These are phyloP conservation scores for Chrysomallon squamiferum DNA, from an alignment of 1,140 invertebrate species.

Conservation along the genomic window DNA sequence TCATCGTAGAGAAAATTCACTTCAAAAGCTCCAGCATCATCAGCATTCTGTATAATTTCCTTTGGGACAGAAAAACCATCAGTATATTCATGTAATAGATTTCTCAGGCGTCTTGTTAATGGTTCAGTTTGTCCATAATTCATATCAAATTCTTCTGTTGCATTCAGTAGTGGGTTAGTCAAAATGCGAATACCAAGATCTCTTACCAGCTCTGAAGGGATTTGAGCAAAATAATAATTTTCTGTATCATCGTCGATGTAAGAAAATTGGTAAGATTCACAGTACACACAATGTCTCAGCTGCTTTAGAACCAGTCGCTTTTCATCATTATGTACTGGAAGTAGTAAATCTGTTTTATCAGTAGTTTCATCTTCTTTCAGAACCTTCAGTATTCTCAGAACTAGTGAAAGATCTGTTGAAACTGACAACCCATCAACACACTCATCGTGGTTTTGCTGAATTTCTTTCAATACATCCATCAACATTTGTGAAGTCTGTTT, in stretches of 20 bases:
- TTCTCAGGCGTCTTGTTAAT: constrained; percentile 37
- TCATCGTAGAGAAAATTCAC: constrained; percentile 53
- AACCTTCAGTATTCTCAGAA: constrained; percentile 5
- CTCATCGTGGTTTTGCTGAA: constrained; percentile 11
- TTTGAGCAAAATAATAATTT: constrained; percentile 34
- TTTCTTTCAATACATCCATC: constrained; percentile 7
- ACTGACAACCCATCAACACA: too few relatives aligned
- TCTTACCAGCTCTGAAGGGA: constrained; percentile 30
- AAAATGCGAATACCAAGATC: constrained; percentile 40
- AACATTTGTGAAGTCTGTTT: constrained; percentile 9
- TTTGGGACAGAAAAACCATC: constrained; percentile 48
- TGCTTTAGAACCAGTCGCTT: constrained; percentile 19
- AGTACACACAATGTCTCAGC: constrained; percentile 34
- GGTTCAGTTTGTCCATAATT: constrained; percentile 48
- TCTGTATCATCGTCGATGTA: constrained; percentile 24
- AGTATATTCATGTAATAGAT: constrained; percentile 38
- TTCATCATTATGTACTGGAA: constrained; percentile 20
- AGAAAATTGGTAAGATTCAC: constrained; percentile 21
- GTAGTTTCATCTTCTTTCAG: constrained; percentile 1
- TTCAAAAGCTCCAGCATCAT: constrained; percentile 56
- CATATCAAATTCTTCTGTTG: constrained; percentile 31
- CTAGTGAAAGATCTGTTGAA: constrained; percentile 7
- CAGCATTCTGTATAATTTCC: constrained; percentile 54
- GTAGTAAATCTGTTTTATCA: constrained; percentile 18
- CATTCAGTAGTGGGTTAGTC: constrained; percentile 28